Base-by-base conservation (phyloP, 2,797 vertebrate genomes). In the Acanthurus leucopareius region DNA sequence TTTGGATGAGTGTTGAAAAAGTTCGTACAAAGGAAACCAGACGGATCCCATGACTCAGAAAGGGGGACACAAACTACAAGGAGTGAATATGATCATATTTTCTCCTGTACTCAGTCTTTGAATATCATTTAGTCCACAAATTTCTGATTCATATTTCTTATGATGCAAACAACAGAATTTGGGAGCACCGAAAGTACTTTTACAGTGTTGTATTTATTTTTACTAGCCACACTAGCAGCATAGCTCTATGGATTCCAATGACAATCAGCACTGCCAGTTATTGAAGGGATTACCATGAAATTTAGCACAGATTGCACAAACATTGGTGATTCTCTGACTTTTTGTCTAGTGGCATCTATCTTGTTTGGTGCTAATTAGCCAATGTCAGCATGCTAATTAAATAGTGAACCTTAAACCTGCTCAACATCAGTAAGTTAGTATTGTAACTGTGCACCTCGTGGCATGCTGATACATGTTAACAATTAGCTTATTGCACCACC, bases 1-100 rank as follows among this genome's bases (percentile, higher is more conserved):
- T 80, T 89, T 90, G 88, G 89, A 90, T 70, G 56, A 71, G 38
- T 42, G 69, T 73, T 64, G 75, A 61, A 79, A 68, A 68, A 51
- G 54, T 57, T 79, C 53, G 63, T 74, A 49, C 25, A 15, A 68
- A 70, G 75, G 75, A 73, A 74, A 68, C 5, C 76, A 88, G 80
- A 88, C 75, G 62, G 60, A 75, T 77, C 75, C 66, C 68, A 64
- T 75, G 38, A 82, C 67, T 76, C 66, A 75, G 35, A 69, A 19
- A 69, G 15, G 22, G 32, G 19, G 10, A 48, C 38, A 51, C 42
- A 77, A 51, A 15, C 66, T 28, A 57, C 44, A 52, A 61, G n/a
- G 48, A 77, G 28, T 1, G 28, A 62, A 73, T 71, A 44, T 56
- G 44, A 54, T 51, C 44, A 62, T 42, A 75, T 2, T 64, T 20